Evolutionary conservation across 2,113 vertebrate species (phyloP).

Genomic region (Orthonyx spaldingii): DNA sequence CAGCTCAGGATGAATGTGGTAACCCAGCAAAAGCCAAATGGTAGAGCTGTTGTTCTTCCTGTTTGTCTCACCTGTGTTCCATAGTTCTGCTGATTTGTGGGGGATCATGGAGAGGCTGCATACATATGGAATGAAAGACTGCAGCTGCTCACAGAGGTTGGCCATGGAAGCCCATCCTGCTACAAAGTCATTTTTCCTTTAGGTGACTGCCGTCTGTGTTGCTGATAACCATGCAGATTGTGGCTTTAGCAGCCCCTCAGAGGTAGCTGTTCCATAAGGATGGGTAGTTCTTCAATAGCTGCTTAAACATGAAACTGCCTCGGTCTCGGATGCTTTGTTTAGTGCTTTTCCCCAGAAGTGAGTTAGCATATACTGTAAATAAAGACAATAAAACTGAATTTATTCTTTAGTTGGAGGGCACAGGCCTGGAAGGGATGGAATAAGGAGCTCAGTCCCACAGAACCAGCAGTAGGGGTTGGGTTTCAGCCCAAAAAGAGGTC

Average conservation of each 20-base stretch:
- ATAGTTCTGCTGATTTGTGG: not conserved
- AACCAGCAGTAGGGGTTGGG: not conserved
- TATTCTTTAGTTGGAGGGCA: not conserved
- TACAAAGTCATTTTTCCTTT: not conserved
- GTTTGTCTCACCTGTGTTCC: not conserved
- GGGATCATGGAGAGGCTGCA: not conserved
- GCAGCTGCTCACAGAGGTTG: not conserved
- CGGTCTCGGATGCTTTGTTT: not conserved
- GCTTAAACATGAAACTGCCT: not conserved
- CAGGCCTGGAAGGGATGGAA: not conserved
- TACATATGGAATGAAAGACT: not conserved
- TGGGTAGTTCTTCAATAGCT: not conserved
- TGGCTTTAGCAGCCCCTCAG: not conserved
- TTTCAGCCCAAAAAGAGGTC: not conserved
- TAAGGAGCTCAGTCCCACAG: not conserved
- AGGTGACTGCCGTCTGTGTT: not conserved
- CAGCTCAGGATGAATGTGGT: not conserved
- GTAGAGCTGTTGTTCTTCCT: not conserved
- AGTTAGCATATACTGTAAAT: not conserved
- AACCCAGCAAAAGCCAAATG: not conserved
- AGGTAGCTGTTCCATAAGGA: not conserved
- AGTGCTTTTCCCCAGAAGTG: fast-evolving
- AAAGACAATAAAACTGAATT: not conserved
- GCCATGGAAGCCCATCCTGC: not conserved
- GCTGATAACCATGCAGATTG: not conserved